Evolutionary conservation across 2,113 vertebrate species (phyloP), one percentile per base, ranked within the genome.

Genomic region (Bos indicus): DNA sequence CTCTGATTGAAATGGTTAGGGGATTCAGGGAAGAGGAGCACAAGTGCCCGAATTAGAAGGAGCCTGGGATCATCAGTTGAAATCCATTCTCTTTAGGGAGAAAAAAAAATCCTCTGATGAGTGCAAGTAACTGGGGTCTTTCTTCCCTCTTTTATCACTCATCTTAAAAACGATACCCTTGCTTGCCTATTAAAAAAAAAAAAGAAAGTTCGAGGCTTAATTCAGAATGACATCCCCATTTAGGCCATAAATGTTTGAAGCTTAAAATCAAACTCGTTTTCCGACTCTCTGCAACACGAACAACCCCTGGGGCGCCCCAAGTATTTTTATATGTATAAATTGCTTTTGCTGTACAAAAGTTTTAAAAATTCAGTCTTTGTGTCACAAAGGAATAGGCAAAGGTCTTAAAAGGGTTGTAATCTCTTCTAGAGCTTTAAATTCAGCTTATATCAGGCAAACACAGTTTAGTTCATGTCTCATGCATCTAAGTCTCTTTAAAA

Each of bases 241-340:
- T 97, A 97, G 52, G 40, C n/a, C 94, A 93, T 96, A 98, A 94
- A 90, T 62, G 87, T 93, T 97, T 97, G 93, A 93, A 97, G 96
- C 40, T 97, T 96, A 91, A 97, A 97, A 96, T 97, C 98, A 92
- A 94, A 90, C 90, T 90, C 2, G 0, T 81, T 13, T 97, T 96
- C 57, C 0, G 0, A 94, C 40, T 96, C 67, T 97, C 77, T 1
- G 8, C 52, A 93, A 94, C 67, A 84, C 3, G 6, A 91, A 28
- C 82, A 96, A 86, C 43, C 94, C 93, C 36, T 62, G 83, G 78
- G 95, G 91, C 57, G 67, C 88, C 96, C 77, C 33, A 52, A 89
- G 92, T 91, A 78, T 80, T 97, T 97, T 97, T 97, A 81, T 96
- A 90, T 94, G 62, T 96, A 94, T 91, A 97, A 90, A 97, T 97